Base-by-base conservation (phyloP, 2,113 vertebrate genomes). In the Delphinapterus leucas region DNA sequence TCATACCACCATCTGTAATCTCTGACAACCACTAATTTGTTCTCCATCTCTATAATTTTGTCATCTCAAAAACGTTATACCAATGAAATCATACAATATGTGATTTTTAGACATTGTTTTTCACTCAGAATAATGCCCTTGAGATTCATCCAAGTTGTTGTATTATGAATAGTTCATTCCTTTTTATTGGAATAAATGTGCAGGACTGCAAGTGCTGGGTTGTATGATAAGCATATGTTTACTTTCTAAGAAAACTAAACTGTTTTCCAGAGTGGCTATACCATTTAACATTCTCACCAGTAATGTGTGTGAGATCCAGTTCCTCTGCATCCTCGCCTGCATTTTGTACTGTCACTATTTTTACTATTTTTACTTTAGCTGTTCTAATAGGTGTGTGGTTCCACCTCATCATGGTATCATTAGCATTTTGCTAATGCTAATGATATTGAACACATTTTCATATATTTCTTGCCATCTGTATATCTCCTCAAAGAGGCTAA, bases 11-110 rank as follows among this genome's bases (percentile, higher is more conserved):
- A 80, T 81, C 70, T 38, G 13, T 81, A 88, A 77, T 79, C n/a
- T 83, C 79, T 84, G 31, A 26, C 61, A 76, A 47, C 49, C 28
- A 60, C 76, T 95, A 83, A 77, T 93, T 88, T 95, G 21, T 93
- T 85, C 31, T 87, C 47, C 26, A 20, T 65, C 61, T 94, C 82
- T 79, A 23, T 90, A 87, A 90, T 86, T 91, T 93, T 96, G 25
- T 95, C 44, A 96, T 88, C 38, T 84, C 71, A 68, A 83, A 44
- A 84, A 77, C 38, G 58, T 76, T 74, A 74, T 44, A 49, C 76
- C 92, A 90, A 97, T 81, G 61, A 76, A 67, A 81, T 95, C 41
- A 65, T 68, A 67, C 31, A 74, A 26, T 63, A 47, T 9, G 5
- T 53, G 74, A 81, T 84, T n/a, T 77, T 94, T 93, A 60, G 65